phyloP scores from a whole-genome alignment of 2,888 invertebrate species.

The Hofmannophila pseudospretella region DNA sequence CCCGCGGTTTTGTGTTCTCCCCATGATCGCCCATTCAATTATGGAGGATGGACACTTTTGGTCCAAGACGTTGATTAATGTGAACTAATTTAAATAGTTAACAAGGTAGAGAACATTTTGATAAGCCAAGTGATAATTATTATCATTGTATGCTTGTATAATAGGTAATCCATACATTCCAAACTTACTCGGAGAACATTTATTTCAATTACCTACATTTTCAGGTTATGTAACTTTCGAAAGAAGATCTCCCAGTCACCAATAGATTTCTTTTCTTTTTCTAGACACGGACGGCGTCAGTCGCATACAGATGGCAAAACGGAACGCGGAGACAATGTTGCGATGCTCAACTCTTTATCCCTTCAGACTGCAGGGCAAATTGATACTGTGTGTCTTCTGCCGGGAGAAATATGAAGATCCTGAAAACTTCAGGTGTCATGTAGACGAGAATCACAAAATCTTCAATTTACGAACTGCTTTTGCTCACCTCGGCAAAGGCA shows the following conservation, averaged over 20 bases:
- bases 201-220: not conserved
- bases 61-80: no score
- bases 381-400: conserved; percentile 62
- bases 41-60: no score
- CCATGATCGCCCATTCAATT: no score
- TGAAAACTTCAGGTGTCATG: conserved; percentile 43
- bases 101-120: not conserved
- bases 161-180: no score
- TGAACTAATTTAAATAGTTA: no score
- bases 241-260: conserved; percentile 28
- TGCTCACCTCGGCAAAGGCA: conserved; percentile 42
- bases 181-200: no score
- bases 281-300: conserved; percentile 45
- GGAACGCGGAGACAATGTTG: conserved; percentile 61
- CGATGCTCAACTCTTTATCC: conserved; percentile 60
- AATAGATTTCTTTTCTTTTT: conserved; percentile 52
- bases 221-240: not conserved
- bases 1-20: no score
- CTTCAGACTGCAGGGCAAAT: conserved; percentile 53
- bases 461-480: conserved; percentile 55
- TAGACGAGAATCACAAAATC: conserved; percentile 39
- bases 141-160: no score
- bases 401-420: conserved; percentile 52
- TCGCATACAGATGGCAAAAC: conserved; percentile 39
- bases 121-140: no score